Evolutionary conservation across 2,113 vertebrate genomes (phyloP), one percentile per base, ranked within the genome.

Genomic region (Malurus cyaneus): DNA sequence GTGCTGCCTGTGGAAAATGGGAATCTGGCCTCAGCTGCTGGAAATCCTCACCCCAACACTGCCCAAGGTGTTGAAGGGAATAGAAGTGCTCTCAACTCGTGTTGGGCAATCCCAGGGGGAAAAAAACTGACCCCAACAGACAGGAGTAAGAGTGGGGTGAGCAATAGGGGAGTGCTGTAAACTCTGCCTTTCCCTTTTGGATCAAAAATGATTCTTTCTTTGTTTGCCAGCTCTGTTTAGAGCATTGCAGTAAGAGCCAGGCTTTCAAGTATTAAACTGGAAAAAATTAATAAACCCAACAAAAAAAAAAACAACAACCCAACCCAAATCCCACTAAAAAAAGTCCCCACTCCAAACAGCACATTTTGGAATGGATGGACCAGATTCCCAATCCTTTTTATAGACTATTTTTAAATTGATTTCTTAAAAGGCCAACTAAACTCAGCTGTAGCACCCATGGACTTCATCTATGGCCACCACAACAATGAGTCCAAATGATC

Each of bases 1-100:
- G 61, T 61, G 70, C 77, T 92, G 86, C 80, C 41, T 47, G 41
- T 66, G 41, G 81, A 53, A 66, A 86, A 89, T 29, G 64, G 78
- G 60, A 60, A 50, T 32, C 24, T 52, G 54, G 26, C n/a, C 26
- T 39, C 14, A 56, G 25, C 54, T 81, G 71, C 67, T 53, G 41
- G 61, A n/a, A 19, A 44, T 26, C 28, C 42, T 46, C 32, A 9
- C 15, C 74, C 39, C 71, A 20, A 0, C 0, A 14, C 54, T 90
- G 39, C 50, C 28, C 34, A 12, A 14, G 53, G 2, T 5, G 71
- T 6, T 32, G 28, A 15, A 64, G 25, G 31, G 6, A 8, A 25
- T 46, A 78, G 57, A 28, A 44, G 65, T 78, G 25, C 5, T 71
- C 61, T 67, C 41, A 32, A 1, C 16, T 56, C 32, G 0, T 2